A percentile compares a stretch with the other conserved stretches of the same genome.
Evolutionary conservation across 2,113 vertebrate species (phyloP).

Genomic region (Ceuthmochares aereus): DNA sequence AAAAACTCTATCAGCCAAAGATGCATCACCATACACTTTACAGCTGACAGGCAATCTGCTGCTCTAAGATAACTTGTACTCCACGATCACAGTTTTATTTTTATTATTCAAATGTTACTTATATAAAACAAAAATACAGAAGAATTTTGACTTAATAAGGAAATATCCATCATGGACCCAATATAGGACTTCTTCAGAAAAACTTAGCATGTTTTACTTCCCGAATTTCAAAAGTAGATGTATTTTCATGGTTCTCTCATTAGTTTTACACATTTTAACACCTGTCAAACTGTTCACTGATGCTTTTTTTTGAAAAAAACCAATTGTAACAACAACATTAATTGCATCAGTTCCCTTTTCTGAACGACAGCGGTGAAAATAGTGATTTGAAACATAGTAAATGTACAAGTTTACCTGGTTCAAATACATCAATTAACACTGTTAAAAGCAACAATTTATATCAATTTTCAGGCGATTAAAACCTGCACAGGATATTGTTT

Average conservation of each 20-base stretch:
- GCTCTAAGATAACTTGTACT: not conserved
- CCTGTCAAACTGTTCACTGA: not conserved
- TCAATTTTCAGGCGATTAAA: not conserved
- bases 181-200: not conserved
- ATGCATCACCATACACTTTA: not conserved
- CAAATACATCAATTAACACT: not conserved
- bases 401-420: not conserved
- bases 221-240: not conserved
- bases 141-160: not conserved
- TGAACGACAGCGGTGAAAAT: not conserved
- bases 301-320: fast-evolving
- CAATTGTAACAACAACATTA: not conserved
- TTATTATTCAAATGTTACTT: not conserved
- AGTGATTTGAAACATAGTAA: not conserved
- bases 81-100: not conserved
- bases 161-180: not conserved
- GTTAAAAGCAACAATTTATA: not conserved
- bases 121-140: not conserved
- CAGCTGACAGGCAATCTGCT: not conserved
- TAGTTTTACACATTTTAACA: not conserved
- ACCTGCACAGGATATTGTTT: not conserved
- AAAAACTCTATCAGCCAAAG: not conserved
- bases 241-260: not conserved
- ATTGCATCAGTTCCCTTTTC: not conserved
- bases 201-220: not conserved